Percentiles rank a stretch among this genome's conserved stretches.
Evolutionary conservation across 1,140 invertebrate species (phyloP).

Genomic region (Bombus superbus): DNA sequence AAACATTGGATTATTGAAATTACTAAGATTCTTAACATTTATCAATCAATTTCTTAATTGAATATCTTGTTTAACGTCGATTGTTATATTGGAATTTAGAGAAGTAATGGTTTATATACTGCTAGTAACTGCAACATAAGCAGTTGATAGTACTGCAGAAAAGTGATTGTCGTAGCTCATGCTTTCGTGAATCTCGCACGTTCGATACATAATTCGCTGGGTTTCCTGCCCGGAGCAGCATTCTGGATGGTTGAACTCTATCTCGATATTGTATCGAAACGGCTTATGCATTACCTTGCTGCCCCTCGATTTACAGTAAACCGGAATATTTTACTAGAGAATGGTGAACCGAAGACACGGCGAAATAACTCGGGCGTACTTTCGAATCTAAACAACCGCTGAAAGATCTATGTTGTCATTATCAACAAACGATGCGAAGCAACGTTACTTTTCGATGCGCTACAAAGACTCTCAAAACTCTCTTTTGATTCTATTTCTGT

Average conservation of each 20-base stretch:
- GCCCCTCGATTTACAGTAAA: slow-evolving; percentile 31
- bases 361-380: not conserved
- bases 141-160: slow-evolving; percentile 6
- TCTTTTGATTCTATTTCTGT: too few relatives aligned
- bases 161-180: slow-evolving; percentile 41
- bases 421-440: not conserved
- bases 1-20: too few relatives aligned
- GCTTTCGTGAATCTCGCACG: slow-evolving; percentile 36
- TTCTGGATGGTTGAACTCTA: slow-evolving; percentile 35
- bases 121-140: not conserved
- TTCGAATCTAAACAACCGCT: not conserved
- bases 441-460: not conserved
- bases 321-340: slow-evolving; percentile 19
- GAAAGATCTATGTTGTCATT: not conserved
- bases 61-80: not conserved
- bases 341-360: not conserved
- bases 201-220: slow-evolving; percentile 42
- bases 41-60: too few relatives aligned
- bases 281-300: slow-evolving; percentile 43
- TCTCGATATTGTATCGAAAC: slow-evolving; percentile 51
- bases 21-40: too few relatives aligned
- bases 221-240: slow-evolving; percentile 28
- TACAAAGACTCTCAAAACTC: too few relatives aligned
- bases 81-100: not conserved
- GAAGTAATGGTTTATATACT: not conserved